Evolutionary conservation across 2,113 vertebrate species (phyloP).

Genomic region (Azemiops feae): DNA sequence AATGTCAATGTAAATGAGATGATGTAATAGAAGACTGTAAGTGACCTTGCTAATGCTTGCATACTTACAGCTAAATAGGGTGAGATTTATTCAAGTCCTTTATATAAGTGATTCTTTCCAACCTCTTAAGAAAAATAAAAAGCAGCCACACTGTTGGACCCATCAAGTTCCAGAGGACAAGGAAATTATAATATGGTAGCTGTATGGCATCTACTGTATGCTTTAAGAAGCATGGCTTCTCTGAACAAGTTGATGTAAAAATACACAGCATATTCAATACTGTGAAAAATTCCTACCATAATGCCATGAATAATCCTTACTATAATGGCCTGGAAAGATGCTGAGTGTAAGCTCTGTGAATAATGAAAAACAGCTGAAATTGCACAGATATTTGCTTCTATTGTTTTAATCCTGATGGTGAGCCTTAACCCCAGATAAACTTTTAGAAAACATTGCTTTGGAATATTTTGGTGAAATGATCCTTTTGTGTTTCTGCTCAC

Average conservation of each 20-base stretch:
- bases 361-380: background rate
- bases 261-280: background rate
- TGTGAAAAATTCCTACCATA: background rate
- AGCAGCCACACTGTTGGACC: background rate
- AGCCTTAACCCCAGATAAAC: background rate
- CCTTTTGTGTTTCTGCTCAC: background rate
- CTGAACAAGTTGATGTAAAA: background rate
- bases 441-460: background rate
- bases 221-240: background rate
- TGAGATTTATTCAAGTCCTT: background rate
- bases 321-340: background rate
- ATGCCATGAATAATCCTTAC: background rate
- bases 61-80: background rate
- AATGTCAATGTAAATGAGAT: slow-evolving; percentile 32
- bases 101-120: background rate
- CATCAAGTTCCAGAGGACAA: background rate
- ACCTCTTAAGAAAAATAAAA: background rate
- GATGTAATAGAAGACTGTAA: background rate
- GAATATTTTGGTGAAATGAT: background rate
- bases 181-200: background rate
- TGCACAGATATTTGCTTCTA: background rate
- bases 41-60: slow-evolving; percentile 24
- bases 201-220: background rate
- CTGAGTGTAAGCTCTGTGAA: background rate
- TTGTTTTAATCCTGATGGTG: background rate